Percentiles rank a stretch among this genome's conserved stretches.
Evolutionary conservation across 2,113 vertebrate species (phyloP).

Genomic region (Carlito syrichta): DNA sequence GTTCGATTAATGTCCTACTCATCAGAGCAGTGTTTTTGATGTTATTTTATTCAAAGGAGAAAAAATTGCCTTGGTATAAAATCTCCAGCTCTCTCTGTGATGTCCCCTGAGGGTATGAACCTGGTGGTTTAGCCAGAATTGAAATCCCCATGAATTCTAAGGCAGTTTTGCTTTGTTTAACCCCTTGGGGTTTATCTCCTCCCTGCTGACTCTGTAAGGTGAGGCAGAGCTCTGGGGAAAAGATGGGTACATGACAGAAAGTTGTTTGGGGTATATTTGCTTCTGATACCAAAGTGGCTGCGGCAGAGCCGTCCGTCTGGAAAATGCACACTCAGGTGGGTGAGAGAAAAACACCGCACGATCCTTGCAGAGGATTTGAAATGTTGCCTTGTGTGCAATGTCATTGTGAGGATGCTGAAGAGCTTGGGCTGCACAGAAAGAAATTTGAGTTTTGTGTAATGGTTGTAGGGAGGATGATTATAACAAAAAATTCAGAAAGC

Average conservation of each 20-base stretch:
- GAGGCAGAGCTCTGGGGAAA: conserved; percentile 45
- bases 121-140: conserved; percentile 19
- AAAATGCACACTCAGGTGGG: background rate
- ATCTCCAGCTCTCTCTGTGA: background rate
- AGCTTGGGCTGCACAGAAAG: background rate
- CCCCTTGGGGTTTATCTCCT: conserved; percentile 34
- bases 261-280: conserved; percentile 34
- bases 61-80: background rate
- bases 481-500: background rate
- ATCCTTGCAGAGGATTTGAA: background rate
- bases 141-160: conserved; percentile 52
- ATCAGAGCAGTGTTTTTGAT: conserved; percentile 42
- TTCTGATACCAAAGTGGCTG: background rate
- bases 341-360: background rate
- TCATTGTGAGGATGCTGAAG: background rate
- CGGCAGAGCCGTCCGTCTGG: conserved; percentile 18
- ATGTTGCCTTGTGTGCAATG: background rate
- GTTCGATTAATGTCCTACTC: conserved; percentile 5
- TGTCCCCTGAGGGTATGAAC: conserved; percentile 41
- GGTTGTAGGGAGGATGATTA: background rate
- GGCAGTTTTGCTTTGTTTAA: background rate
- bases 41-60: conserved; percentile 48
- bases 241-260: conserved; percentile 33
- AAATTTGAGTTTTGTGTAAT: background rate
- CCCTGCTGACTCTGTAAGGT: conserved; percentile 23